Base-by-base conservation (phyloP, 2,113 vertebrate species). In the Peucedramus taeniatus region DNA sequence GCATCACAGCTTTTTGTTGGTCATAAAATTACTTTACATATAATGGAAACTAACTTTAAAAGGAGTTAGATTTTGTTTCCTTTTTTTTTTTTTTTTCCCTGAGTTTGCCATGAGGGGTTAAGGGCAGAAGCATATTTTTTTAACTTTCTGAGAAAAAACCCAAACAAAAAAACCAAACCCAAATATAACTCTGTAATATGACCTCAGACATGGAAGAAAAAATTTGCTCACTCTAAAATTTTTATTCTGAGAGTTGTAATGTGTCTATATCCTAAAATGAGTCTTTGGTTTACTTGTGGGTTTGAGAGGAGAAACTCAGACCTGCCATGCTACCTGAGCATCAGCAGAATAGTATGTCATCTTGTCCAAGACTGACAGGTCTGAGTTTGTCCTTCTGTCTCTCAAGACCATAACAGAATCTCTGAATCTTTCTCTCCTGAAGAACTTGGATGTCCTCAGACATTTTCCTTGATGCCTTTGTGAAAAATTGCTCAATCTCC, bases 81-180 rank as follows among this genome's bases (percentile, higher is more conserved):
- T 26, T 72, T 83, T 66, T 74, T 74, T 66, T 74, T 74, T 74
- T 66, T 74, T 59, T 63, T 17, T 8, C 11, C 1, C 22, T 64
- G 30, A 3, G 3, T 74, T 88, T 63, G 17, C 16, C 10, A 28
- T 15, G 7, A 30, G n/a, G 15, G 13, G 6, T 37, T 71, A 75
- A 56, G 14, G 57, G 15, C 7, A 78, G 24, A 81, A 63, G 3
- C 22, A 31, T 11, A 65, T 45, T 13, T 7, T 7, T 60, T 63
- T 15, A 57, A 24, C 9, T 37, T 84, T 75, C 19, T 61, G 19
- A 92, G 23, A 2, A 26, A 40, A 47, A 84, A 47, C 3, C 3
- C 14, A 22, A 22, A 9, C 4, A 35, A 63, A 49, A 19, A 37
- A 26, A 1, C 0, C 3, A 20, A 56, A 65, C 26, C 11, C 77